Base-by-base conservation (phyloP, 2,888 invertebrate genomes). In the Reticulitermes lucifugus region DNA sequence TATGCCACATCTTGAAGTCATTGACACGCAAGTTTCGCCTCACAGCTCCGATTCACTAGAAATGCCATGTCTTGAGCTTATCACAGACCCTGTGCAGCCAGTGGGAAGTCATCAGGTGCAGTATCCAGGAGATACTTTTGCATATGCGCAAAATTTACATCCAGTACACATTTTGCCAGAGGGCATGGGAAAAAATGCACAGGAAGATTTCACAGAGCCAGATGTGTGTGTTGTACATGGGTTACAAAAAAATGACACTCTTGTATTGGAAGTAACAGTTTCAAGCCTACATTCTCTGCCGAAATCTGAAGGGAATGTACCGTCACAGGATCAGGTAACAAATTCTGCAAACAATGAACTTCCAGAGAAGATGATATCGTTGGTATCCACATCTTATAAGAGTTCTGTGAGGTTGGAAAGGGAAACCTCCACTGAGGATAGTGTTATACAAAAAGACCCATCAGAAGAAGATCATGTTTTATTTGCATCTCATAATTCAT, bases 21-120 rank as follows among this genome's bases (percentile, higher is more conserved):
- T 79, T 77, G 51, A 46, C 51, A 70, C 55, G 9, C 83, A 84
- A 41, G 43, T 79, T 79, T 79, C 82, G 35, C 70, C 86, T 59
- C 29, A 81, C 22, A 77, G 70, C 35, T 86, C 84, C 29, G 84
- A 86, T 35, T 83, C 85, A 75, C 29, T 82, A 35, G 86, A 86
- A 85, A 86, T 86, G 86, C 86, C 86, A 29, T 79, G 71, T 35
- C 85, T 85, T 82, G 85, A 85, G 79, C n/a, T 83, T 29, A 85
- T 86, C 22, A 77, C 77, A 55, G 51, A 83, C 22, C 1, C 12
- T 35, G 59, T 81, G 22, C 25, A 35, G 59, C 43, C 60, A 60
- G 35, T 60, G 43, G 29, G 60, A 2, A 46, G 4, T 46, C 79
- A 84, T 25, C 77, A 55, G 21, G n/a, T 77, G 51, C n/a, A n/a